A percentile compares a stretch with the other conserved stretches of the same genome.
Conservation (phyloP, 2,888 invertebrate genomes). For the Heliothis peltigera region DNA sequence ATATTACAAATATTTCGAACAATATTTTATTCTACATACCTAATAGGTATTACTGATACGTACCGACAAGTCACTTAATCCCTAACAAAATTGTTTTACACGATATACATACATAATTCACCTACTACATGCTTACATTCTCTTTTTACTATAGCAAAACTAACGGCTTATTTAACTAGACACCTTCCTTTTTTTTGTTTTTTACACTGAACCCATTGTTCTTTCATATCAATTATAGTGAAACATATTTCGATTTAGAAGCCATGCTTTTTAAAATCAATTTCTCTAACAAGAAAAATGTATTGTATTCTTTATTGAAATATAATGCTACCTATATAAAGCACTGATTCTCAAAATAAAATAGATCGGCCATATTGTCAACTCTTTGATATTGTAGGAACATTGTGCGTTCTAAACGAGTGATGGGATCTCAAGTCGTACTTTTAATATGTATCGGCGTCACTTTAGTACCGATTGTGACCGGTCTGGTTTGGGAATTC, state of each 20-base stretch:
- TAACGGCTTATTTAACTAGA: too few relatives aligned
- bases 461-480: conserved; percentile 5
- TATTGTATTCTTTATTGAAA: conserved; percentile 11
- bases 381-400: background rate
- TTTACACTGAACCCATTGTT: background rate
- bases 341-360: conserved; percentile 2
- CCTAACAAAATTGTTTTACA: too few relatives aligned
- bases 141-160: too few relatives aligned
- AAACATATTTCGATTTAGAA: conserved; percentile 23
- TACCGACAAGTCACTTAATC: too few relatives aligned
- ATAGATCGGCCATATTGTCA: conserved; percentile 7
- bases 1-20: too few relatives aligned
- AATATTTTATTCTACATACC: too few relatives aligned
- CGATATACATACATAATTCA: too few relatives aligned
- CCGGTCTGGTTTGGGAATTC: conserved; percentile 31
- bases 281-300: conserved; percentile 30
- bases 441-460: conserved; percentile 24
- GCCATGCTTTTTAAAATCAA: conserved; percentile 27
- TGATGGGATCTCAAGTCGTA: conserved; percentile 20
- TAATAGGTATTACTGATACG: too few relatives aligned
- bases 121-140: too few relatives aligned
- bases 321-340: background rate
- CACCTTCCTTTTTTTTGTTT: background rate
- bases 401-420: too few relatives aligned
- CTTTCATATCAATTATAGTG: conserved; percentile 5